phyloP scores from a whole-genome alignment of 64 coral and sea anemone genomes.

The Exaiptasia diaphana region DNA sequence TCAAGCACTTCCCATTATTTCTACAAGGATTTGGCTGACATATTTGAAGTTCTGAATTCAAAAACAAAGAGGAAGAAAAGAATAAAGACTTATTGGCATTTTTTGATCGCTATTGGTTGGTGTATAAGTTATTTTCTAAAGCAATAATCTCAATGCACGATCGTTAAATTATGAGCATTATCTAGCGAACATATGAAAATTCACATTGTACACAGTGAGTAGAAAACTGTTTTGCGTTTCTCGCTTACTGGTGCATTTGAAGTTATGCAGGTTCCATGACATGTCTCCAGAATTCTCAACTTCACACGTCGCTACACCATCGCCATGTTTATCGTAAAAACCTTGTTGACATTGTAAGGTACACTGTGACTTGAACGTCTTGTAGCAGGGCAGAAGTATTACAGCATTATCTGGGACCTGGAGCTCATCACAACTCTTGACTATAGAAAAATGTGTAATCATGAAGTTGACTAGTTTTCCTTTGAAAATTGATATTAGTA shows the following conservation, averaged over 20 bases:
- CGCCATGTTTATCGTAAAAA: not conserved
- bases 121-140: no score
- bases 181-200: no score
- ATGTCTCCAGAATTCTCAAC: not conserved
- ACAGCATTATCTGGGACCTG: not conserved
- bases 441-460: not conserved
- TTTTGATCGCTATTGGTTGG: no score
- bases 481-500: no score
- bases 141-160: no score
- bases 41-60: not conserved
- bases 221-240: no score
- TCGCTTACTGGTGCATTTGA: not conserved
- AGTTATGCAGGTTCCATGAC: not conserved
- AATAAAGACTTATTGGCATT: no score
- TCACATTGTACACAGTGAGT: no score
- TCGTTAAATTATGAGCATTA: no score
- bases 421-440: not conserved
- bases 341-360: not conserved
- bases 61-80: no score
- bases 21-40: conserved; percentile 33
- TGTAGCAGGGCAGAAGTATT: not conserved
- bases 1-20: conserved; percentile 2
- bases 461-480: no score
- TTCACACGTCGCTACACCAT: not conserved
- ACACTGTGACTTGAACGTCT: not conserved